A percentile compares a stretch with the other conserved stretches of the same genome.
Evolutionary conservation across 2,113 vertebrate species (phyloP).

Genomic region (Melospiza georgiana): DNA sequence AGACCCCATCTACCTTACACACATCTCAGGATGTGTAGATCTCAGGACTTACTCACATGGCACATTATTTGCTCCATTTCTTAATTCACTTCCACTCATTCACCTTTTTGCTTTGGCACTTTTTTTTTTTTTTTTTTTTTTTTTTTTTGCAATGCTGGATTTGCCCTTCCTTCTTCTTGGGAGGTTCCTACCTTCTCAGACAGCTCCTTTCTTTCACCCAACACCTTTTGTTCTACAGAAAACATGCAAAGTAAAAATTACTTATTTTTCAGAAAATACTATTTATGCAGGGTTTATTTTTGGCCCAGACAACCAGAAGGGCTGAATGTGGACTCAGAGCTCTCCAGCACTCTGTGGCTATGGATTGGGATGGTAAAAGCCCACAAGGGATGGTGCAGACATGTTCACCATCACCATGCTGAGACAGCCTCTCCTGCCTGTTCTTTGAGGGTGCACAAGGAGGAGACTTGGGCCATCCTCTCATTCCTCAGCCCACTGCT

Average conservation of each 20-base stretch:
- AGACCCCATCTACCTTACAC: background rate
- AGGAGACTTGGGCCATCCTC: background rate
- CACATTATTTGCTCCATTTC: background rate
- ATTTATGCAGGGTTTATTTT: background rate
- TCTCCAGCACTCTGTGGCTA: background rate
- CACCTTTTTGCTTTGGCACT: background rate
- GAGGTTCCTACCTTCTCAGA: background rate
- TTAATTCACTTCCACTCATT: background rate
- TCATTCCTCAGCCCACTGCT: background rate
- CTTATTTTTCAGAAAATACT: background rate
- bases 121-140: background rate
- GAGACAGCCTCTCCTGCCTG: background rate
- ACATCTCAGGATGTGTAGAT: background rate
- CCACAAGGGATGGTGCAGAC: background rate
- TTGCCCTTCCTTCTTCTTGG: background rate
- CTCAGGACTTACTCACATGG: background rate
- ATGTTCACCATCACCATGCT: fast-evolving
- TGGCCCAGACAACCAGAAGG: background rate
- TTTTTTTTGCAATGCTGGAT: background rate
- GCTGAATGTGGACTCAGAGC: background rate
- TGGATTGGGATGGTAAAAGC: background rate
- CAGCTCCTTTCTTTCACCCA: background rate
- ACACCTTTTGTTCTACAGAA: background rate
- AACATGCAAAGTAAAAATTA: background rate
- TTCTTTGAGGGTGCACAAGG: background rate